These are phyloP conservation scores for Pseudonaja textilis DNA, from an alignment of 2,113 vertebrate genomes.

Conservation along the genomic window DNA sequence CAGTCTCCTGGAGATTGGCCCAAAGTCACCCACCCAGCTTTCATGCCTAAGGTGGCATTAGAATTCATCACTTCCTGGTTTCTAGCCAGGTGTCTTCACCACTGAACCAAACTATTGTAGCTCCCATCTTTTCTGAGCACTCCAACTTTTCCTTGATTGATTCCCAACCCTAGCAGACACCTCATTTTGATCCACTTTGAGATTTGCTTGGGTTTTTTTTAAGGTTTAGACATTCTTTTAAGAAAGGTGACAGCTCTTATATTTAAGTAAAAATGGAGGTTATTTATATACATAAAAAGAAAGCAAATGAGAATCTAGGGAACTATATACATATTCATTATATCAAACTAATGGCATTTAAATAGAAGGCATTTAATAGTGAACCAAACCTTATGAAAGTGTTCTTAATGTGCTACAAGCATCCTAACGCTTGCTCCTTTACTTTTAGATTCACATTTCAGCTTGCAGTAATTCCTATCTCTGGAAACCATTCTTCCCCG, in stretches of 20 bases:
- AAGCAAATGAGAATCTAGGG: neutral
- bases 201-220: neutral
- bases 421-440: neutral
- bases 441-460: neutral
- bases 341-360: neutral
- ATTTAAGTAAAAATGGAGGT: conserved; percentile 21
- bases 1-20: neutral
- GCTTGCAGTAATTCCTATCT: neutral
- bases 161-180: conserved; percentile 45
- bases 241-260: conserved; percentile 42
- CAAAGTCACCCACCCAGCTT: neutral
- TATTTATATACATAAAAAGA: neutral
- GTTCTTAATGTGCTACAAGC: neutral
- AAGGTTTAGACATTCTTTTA: neutral
- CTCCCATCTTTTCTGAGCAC: conserved; percentile 21
- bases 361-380: neutral
- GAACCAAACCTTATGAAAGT: neutral
- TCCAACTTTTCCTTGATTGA: conserved; percentile 21
- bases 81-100: neutral
- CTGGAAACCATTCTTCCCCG: neutral
- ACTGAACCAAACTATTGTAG: neutral
- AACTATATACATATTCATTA: neutral
- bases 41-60: neutral
- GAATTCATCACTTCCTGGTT: neutral
- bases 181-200: conserved; percentile 36